Evolutionary conservation across 37 sponge, comb jelly and placozoan genomes (phyloP), one percentile per base, ranked within the genome.

Genomic region (Corticium candelabrum): DNA sequence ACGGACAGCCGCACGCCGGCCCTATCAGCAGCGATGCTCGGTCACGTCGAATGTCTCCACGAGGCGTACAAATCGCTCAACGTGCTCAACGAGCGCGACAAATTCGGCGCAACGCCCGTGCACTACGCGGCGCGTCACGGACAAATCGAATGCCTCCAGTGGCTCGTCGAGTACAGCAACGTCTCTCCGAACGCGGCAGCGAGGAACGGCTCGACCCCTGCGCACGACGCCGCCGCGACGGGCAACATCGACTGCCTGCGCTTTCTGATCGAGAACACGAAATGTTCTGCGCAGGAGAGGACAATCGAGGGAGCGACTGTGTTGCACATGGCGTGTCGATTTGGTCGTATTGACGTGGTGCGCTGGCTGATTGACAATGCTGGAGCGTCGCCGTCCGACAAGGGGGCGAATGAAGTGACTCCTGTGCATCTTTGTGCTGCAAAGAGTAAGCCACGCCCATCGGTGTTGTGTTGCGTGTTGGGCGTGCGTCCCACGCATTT

Each of bases 41-140:
- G 95, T 0, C 95, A 94, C 78, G 74, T 82, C 38, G 33, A 85
- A 2, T 94, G 95, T 74, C 83, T 94, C 30, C 57, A 80, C 0
- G 79, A 78, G n/a, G 95, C 91, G 11, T 94, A 90, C 74, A 56
- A 80, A 3, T 84, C 82, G 34, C 76, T 90, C 37, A 88, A 87
- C 5, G 89, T 86, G 11, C 86, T 90, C 84, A 94, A 90, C 82
- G 95, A 94, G 85, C 76, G 86, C 37, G 95, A 94, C 75, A 81
- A 88, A 43, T 87, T 76, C 67, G 91, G 95, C 39, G 90, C 95
- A 37, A 94, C 95, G 77, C 95, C 95, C 67, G 83, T 94, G 3
- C 95, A 94, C 80, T 94, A 88, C 37, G 91, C 95, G n/a, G 95
- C 95, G 3, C 79, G 95, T 32, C 71, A 73, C 79, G 95, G 95